These are phyloP conservation scores for Ceraclea dissimilis DNA, from an alignment of 2,888 invertebrate genomes.

Conservation along the genomic window DNA sequence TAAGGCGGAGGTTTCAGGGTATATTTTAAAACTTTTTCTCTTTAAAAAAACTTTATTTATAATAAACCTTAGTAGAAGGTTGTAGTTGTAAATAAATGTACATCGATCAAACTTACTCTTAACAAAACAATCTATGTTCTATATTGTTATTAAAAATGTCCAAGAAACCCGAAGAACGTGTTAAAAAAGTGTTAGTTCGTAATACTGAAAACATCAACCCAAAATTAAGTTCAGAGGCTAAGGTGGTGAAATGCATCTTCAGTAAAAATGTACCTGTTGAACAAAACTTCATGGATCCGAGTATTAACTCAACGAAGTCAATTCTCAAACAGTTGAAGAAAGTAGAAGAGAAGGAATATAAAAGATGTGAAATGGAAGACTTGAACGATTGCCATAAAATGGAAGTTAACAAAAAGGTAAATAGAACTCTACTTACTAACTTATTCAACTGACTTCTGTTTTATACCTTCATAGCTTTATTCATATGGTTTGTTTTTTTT, in stretches of 20 bases:
- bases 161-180: not conserved
- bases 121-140: no score
- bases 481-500: no score
- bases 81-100: no score
- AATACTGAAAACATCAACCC: not conserved
- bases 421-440: not conserved
- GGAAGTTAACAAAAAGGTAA: conserved; percentile 10
- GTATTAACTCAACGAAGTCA: conserved; percentile 9
- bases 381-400: not conserved
- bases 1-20: no score
- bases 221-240: not conserved
- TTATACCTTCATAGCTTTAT: no score
- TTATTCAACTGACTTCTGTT: no score
- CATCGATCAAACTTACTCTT: no score
- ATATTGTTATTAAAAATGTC: not conserved
- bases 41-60: no score
- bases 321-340: conserved; percentile 16
- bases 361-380: conserved; percentile 5
- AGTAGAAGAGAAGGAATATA: conserved; percentile 9
- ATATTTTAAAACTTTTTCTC: no score
- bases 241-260: not conserved
- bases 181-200: conserved; percentile 12
- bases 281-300: conserved; percentile 2
- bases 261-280: not conserved
- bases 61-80: no score